phyloP scores from a whole-genome alignment of 2,797 vertebrate genomes.

The Agapornis canus region DNA sequence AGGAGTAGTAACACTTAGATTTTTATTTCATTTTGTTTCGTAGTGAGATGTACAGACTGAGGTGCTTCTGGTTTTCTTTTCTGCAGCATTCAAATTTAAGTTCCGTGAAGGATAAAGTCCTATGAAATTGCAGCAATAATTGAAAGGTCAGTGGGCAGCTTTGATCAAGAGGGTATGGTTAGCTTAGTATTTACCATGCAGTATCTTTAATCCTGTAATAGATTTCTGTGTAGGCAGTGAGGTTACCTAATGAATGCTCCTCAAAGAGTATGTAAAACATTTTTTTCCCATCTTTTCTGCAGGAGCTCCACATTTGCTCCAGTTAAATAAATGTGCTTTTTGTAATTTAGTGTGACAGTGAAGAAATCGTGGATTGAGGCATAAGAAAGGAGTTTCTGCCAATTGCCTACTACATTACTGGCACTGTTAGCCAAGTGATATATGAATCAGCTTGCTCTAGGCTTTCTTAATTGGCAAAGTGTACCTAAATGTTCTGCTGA shows the following conservation, averaged over 20 bases:
- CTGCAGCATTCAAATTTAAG: not conserved
- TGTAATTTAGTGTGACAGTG: not conserved
- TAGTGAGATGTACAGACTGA: accelerated
- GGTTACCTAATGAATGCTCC: not conserved
- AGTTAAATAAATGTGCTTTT: not conserved
- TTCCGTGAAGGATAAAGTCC: not conserved
- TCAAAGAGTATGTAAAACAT: not conserved
- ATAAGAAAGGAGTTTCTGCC: not conserved
- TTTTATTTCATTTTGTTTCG: not conserved
- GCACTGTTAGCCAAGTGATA: not conserved
- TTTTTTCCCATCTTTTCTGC: not conserved
- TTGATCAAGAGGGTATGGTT: not conserved
- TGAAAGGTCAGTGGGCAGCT: not conserved
- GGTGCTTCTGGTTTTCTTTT: not conserved
- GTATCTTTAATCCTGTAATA: not conserved
- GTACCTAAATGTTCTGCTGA: constrained; percentile 15
- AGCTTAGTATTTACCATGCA: not conserved
- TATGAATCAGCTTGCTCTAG: constrained; percentile 55
- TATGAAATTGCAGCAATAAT: not conserved
- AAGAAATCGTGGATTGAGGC: not conserved
- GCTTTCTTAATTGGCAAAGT: constrained; percentile 34
- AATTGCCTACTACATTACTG: not conserved
- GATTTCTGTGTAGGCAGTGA: accelerated
- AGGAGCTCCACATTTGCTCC: not conserved
- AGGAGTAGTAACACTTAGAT: not conserved